Conservation (phyloP, 92 coral and sea anemone genomes). For the Hydrozoanthus gracilis region DNA sequence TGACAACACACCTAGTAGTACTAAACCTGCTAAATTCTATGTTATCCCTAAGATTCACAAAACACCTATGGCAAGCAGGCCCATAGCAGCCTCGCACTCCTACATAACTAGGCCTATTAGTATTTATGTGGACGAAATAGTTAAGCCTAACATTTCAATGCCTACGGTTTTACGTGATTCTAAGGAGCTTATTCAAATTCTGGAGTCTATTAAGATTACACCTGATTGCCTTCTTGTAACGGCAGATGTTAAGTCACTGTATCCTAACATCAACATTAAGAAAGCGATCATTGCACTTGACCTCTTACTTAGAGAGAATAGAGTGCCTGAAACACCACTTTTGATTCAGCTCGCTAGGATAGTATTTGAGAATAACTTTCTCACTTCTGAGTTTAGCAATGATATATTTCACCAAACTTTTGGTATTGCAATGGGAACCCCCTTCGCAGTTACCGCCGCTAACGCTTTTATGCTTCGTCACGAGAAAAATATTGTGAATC, state of each 20-base stretch:
- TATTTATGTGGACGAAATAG: slow-evolving; percentile 43
- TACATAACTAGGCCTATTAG: slow-evolving; percentile 56
- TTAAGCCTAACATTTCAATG: slow-evolving; percentile 34
- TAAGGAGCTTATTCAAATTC: slow-evolving; percentile 45
- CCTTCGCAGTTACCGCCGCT: slow-evolving; percentile 56
- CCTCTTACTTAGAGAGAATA: slow-evolving; percentile 48
- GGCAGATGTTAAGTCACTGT: slow-evolving; percentile 63
- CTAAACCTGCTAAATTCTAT: slow-evolving; percentile 22
- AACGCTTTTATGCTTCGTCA: slow-evolving; percentile 59
- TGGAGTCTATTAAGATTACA: slow-evolving; percentile 35
- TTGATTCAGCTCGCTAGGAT: slow-evolving; percentile 59
- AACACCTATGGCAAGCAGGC: slow-evolving; percentile 46
- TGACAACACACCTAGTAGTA: slow-evolving; percentile 30
- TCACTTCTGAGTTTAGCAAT: slow-evolving; percentile 54
- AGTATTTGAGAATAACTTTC: slow-evolving; percentile 63
- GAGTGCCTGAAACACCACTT: slow-evolving; percentile 60
- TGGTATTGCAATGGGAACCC: slow-evolving; percentile 55
- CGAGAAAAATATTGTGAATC: slow-evolving; percentile 37
- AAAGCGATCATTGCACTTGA: slow-evolving; percentile 58
- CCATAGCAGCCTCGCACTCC: slow-evolving; percentile 48
- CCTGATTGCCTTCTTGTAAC: slow-evolving; percentile 56
- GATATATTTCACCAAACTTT: slow-evolving; percentile 55
- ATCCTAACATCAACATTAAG: slow-evolving; percentile 52
- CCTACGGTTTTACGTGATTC: slow-evolving; percentile 55
- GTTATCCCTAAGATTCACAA: slow-evolving; percentile 18